Percentiles rank a stretch among this genome's conserved stretches.
These are phyloP conservation scores for Planococcus citri DNA, from an alignment of 1,140 invertebrate genomes.

Conservation along the genomic window DNA sequence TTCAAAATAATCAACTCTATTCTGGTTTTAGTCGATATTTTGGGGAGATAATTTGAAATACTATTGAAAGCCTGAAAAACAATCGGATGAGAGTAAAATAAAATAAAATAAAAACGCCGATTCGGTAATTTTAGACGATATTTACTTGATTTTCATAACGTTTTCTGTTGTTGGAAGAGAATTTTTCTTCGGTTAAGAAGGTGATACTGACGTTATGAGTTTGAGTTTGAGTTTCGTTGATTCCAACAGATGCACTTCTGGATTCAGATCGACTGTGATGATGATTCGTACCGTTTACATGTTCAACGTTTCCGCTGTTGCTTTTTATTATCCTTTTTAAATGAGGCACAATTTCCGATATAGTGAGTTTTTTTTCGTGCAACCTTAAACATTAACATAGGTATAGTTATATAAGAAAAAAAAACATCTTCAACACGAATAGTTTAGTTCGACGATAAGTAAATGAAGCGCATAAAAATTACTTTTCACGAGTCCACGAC, in stretches of 20 bases:
- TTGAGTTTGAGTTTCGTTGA: not conserved
- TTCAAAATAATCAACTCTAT: not conserved
- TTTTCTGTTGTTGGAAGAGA: conserved; percentile 23
- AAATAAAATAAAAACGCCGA: not conserved
- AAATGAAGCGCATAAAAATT: no score
- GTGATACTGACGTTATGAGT: conserved; percentile 22
- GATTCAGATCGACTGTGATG: conserved; percentile 16
- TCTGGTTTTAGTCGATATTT: not conserved
- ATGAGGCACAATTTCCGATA: conserved; percentile 24
- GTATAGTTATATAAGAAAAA: no score
- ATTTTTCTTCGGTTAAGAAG: conserved; percentile 26
- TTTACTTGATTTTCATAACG: conserved; percentile 28
- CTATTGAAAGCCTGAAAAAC: not conserved
- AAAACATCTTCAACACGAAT: no score
- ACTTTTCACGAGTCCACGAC: conserved; percentile 43
- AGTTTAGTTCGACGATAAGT: no score
- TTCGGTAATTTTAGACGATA: not conserved
- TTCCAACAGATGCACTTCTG: not conserved
- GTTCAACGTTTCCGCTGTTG: not conserved
- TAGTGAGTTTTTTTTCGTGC: conserved; percentile 26
- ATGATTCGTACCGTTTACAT: conserved; percentile 12
- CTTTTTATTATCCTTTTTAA: conserved; percentile 15
- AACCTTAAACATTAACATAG: conserved; percentile 26
- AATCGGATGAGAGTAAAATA: no score
- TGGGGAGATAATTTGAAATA: not conserved